phyloP scores from a whole-genome alignment of 2,113 vertebrate species.

The Lichenostomus cassidix region DNA sequence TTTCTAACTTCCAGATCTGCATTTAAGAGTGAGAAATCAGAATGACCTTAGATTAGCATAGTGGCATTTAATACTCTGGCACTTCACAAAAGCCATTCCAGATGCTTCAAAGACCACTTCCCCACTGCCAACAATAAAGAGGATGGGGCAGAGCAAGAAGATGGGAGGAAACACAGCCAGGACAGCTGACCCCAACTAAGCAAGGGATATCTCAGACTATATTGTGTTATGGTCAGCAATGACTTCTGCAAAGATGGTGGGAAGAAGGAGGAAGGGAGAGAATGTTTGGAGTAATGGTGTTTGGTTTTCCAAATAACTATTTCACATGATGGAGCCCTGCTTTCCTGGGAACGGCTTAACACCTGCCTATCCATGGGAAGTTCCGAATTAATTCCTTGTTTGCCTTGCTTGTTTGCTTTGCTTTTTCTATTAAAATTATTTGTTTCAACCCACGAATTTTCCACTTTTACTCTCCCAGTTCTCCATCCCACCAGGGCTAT shows the following conservation, averaged over 20 bases:
- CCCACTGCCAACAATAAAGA: background rate
- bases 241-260: background rate
- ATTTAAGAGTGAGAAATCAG: background rate
- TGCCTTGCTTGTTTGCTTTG: background rate
- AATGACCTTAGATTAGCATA: background rate
- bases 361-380: background rate
- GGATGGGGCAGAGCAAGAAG: too few species aligned
- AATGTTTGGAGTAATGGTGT: accelerated
- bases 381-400: background rate
- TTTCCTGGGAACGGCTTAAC: background rate
- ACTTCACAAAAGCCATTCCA: background rate
- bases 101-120: background rate
- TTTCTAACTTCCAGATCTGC: background rate
- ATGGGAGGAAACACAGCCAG: background rate
- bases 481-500: accelerated
- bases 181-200: background rate
- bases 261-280: background rate
- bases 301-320: background rate
- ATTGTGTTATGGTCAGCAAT: background rate
- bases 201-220: background rate
- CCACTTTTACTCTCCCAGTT: background rate
- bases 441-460: background rate
- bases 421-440: background rate
- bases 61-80: background rate
- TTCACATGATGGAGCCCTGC: accelerated